phyloP scores from a whole-genome alignment of 2,113 vertebrate genomes.

The Paramisgurnus dabryanus region DNA sequence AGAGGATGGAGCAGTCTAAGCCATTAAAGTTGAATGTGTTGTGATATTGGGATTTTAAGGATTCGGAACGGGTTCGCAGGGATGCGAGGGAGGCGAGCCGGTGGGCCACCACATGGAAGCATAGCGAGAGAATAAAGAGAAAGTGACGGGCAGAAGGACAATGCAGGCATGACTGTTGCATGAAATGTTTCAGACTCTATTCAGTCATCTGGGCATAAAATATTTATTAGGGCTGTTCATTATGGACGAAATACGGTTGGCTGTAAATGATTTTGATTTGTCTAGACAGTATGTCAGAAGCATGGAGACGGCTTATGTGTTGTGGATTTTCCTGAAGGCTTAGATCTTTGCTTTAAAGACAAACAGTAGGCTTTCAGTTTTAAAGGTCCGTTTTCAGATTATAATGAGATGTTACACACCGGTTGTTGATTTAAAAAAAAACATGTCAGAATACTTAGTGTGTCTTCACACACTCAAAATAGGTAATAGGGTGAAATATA shows the following conservation, averaged over 20 bases:
- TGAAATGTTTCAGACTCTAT: neutral
- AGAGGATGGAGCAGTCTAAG: constrained; percentile 26
- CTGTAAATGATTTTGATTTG: neutral
- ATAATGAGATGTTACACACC: neutral
- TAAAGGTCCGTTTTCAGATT: neutral
- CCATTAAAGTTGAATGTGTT: constrained; percentile 46
- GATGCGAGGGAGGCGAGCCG: neutral
- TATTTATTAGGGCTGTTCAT: constrained; percentile 15
- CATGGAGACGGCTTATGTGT: neutral
- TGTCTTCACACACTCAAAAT: neutral
- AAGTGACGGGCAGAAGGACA: neutral
- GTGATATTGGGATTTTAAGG: constrained; percentile 31
- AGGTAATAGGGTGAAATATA: neutral
- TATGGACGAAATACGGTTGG: constrained; percentile 13
- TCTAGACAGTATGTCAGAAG: constrained; percentile 13
- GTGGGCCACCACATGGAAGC: constrained; percentile 1
- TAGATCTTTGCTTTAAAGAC: neutral
- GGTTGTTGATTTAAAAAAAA: neutral
- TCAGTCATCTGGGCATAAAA: neutral
- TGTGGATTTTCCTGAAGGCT: neutral
- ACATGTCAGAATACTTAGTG: too few species aligned
- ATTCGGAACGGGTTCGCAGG: constrained; percentile 30
- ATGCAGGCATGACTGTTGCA: neutral
- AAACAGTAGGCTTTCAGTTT: neutral
- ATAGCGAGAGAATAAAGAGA: neutral